Evolutionary conservation across 2,113 vertebrate species (phyloP), one percentile per base, ranked within the genome.

Genomic region (Atrichornis clamosus): DNA sequence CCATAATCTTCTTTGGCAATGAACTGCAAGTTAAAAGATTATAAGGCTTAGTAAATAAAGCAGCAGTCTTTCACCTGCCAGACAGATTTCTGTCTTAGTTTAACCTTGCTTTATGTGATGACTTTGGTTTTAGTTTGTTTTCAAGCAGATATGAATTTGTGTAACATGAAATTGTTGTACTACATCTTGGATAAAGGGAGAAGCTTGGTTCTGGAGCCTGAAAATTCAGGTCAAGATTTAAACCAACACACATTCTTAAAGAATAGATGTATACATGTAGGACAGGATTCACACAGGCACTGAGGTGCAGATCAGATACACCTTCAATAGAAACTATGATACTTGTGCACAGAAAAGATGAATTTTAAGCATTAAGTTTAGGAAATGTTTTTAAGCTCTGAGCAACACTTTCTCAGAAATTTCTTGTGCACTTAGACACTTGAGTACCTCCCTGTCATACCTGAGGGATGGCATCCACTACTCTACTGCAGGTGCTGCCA

Each of bases 41-140:
- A 97, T 50, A 82, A 60, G 90, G 79, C 68, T 97, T 96, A 91
- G 95, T 87, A 93, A 94, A 69, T 92, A 95, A 96, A 94, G 94
- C 83, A 95, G 28, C 55, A 94, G 73, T 78, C 77, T 96, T 96
- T 97, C 89, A 96, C 96, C 88, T 91, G 82, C 58, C 78, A 95
- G 81, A 69, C 16, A 77, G 89, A 81, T 70, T 63, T 53, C 58
- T 90, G 42, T 59, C 77, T 93, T n/a, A 80, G 53, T 94, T 94
- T 92, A 96, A 89, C 84, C 76, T 92, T 73, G 63, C 65, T 88
- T 78, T 68, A 27, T 21, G 28, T 20, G 39, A 80, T 93, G 58
- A 89, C 88, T 80, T 77, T 70, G 62, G 53, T 84, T 92, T 82
- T 55, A 62, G 12, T 33, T 13, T 12, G 9, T 37, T 90, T 90